Base-by-base conservation (phyloP, 30 jellyfish, hydroid and myxozoan genomes). In the Cassiopea andromeda region DNA sequence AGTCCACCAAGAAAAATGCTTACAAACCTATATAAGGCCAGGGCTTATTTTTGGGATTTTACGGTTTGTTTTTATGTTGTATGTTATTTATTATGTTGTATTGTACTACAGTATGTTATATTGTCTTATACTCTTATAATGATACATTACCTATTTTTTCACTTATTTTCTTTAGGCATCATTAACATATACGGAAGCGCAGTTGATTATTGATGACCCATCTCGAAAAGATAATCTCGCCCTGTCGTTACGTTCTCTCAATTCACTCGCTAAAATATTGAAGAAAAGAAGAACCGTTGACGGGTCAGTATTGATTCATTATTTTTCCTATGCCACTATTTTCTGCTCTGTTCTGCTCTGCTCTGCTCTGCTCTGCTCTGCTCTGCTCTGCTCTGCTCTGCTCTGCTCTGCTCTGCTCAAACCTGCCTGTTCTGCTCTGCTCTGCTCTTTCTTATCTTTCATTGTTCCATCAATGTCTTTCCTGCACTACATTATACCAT, bases 161-260 rank as follows among this genome's bases (percentile, higher is more conserved):
- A 27, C 27, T 14, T 4, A 9, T 2, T 64, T n/a, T 16, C 54
- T 66, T 77, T 48, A 96, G 98, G 98, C 98, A 13, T 91, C 99
- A 1, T 73, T 93, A 87, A 97, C 99, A 45, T 97, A 97, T 82
- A 98, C 98, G 15, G 97, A 97, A 74, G 99, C 99, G n/a, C 99
- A 97, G 78, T 73, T 89, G 97, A 83, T 94, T 14, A 93, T 97
- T 7, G 99, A 97, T 80, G 99, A 93, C 48, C 90, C 97, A 13
- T 38, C 94, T 18, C 61, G 98, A 49, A 92, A 77, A 49, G 98
- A 94, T 61, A 85, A 12, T 15, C 64, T 94, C 27, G 96, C 99
- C 14, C 71, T 46, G 14, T 81, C 96, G 10, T 85, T 97, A 14
- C 96, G 98, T 48, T 45, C n/a, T 47, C 89, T 97, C 72, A 93